Conservation (phyloP, 2,797 vertebrate genomes). For the Paguma larvata region DNA sequence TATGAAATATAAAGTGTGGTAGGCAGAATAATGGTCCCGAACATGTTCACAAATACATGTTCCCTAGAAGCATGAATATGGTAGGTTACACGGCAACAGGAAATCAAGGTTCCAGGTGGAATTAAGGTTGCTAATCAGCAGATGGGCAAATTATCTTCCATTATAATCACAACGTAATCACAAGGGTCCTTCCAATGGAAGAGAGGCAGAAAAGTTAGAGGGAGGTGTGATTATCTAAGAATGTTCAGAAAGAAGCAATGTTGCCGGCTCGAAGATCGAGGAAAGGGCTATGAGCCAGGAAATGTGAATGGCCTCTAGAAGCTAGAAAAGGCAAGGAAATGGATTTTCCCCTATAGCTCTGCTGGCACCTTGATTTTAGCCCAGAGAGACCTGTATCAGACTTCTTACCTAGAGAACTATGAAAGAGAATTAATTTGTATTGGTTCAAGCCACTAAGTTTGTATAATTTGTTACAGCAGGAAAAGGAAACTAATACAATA, state of each 20-base stretch:
- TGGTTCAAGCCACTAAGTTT: not conserved
- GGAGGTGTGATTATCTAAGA: not conserved
- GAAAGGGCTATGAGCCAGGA: not conserved
- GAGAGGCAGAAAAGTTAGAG: not conserved
- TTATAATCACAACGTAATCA: not conserved
- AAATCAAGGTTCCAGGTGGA: not conserved
- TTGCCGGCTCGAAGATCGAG: not conserved
- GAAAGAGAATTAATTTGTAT: not conserved
- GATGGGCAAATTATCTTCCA: not conserved
- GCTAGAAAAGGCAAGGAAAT: not conserved
- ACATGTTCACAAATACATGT: not conserved
- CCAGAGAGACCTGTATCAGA: not conserved
- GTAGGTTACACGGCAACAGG: not conserved
- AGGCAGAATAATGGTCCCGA: not conserved
- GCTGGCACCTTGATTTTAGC: not conserved
- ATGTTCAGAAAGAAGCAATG: not conserved
- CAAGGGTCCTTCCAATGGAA: not conserved
- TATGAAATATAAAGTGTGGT: not conserved
- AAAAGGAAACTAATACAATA: not conserved
- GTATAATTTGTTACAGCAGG: not conserved
- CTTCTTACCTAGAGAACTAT: not conserved
- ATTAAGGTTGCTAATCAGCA: constrained; percentile 23
- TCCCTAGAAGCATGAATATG: not conserved
- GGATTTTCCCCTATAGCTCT: not conserved
- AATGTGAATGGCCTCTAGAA: not conserved